Conservation (phyloP, 1,140 invertebrate species). For the Acromyrmex charruanus region DNA sequence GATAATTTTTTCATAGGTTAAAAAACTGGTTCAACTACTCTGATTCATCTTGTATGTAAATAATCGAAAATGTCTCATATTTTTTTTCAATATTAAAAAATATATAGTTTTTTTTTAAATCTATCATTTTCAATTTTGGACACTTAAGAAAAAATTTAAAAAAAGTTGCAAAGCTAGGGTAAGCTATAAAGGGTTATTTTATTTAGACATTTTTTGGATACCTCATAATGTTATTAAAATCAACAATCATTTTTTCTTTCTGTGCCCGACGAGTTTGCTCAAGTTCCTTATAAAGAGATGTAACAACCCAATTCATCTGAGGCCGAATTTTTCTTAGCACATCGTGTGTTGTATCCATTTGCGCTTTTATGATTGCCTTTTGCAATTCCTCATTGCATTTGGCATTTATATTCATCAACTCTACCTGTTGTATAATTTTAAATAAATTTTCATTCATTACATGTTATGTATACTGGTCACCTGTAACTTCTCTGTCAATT, state of each 20-base stretch:
- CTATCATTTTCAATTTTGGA: too few relatives aligned
- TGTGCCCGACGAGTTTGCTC: constrained; percentile 73
- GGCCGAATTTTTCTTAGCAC: constrained; percentile 79
- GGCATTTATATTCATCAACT: constrained; percentile 63
- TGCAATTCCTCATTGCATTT: constrained; percentile 74
- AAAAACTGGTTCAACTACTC: too few relatives aligned
- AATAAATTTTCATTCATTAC: neutral
- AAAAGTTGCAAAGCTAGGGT: too few relatives aligned
- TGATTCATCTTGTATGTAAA: too few relatives aligned
- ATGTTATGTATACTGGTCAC: constrained; percentile 38
- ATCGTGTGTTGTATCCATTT: constrained; percentile 75
- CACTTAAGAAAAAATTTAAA: too few relatives aligned
- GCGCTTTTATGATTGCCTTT: constrained; percentile 74
- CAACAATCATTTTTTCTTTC: constrained; percentile 78
- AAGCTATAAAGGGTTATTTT: neutral
- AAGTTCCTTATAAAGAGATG: constrained; percentile 77
- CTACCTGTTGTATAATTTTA: constrained; percentile 25
- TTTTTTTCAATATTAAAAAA: too few relatives aligned
- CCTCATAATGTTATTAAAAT: constrained; percentile 82
- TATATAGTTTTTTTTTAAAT: too few relatives aligned
- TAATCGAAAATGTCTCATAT: too few relatives aligned
- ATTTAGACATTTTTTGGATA: constrained; percentile 13
- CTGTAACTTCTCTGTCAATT: constrained; percentile 76
- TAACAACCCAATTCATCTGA: constrained; percentile 75
- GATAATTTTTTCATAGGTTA: too few relatives aligned